Percentiles rank a stretch among this genome's conserved stretches.
phyloP scores from a whole-genome alignment of 2,113 vertebrate genomes.

The Leiothrix lutea region DNA sequence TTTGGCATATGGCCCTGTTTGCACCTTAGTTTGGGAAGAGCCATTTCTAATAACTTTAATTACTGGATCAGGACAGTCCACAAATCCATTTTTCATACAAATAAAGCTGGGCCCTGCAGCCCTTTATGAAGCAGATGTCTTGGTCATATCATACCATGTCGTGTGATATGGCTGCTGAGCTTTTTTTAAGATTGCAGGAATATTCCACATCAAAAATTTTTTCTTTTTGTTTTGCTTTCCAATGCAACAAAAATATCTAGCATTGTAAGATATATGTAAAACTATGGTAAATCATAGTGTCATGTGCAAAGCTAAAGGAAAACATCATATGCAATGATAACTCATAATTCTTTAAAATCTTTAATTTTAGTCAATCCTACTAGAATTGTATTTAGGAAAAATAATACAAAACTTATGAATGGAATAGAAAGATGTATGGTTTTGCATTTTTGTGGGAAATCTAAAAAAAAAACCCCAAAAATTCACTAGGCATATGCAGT shows the following conservation, averaged over 20 bases:
- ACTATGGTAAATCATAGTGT: neutral
- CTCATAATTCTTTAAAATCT: neutral
- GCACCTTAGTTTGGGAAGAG: accelerated
- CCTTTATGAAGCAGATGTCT: neutral
- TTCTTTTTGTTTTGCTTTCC: neutral
- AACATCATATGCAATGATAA: neutral
- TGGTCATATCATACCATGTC: neutral
- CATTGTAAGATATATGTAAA: neutral
- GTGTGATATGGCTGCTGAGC: neutral
- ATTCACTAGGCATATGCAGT: neutral
- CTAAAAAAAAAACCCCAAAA: neutral
- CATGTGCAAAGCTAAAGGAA: neutral
- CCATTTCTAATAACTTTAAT: neutral
- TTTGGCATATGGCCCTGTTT: neutral
- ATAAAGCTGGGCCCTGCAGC: neutral
- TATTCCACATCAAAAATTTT: neutral
- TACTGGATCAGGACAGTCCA: neutral
- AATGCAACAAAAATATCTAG: neutral
- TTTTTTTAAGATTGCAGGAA: neutral
- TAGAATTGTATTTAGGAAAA: neutral
- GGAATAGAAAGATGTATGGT: neutral
- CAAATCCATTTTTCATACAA: neutral
- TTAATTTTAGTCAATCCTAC: neutral
- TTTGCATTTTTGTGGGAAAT: neutral
- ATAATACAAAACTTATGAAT: accelerated